Conservation (phyloP, 2,113 vertebrate species). For the Diphyllodes magnificus region DNA sequence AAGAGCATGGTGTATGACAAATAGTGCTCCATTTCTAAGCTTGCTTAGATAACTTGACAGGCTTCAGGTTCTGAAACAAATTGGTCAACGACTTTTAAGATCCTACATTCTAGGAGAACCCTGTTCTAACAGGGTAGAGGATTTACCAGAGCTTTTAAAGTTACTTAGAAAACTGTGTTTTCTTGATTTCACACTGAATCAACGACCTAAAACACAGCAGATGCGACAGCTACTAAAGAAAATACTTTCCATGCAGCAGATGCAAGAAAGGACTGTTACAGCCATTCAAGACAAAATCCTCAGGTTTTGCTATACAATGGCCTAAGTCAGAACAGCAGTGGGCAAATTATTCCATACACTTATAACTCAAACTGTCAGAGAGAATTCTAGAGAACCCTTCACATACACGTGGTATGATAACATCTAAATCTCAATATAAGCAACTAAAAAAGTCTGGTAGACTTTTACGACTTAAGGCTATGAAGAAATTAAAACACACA, state of each 20-base stretch:
- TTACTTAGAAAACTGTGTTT: neutral
- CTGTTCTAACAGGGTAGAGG: neutral
- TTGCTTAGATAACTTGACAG: neutral
- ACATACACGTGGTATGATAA: neutral
- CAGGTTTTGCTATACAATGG: neutral
- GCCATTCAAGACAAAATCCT: neutral
- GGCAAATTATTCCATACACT: neutral
- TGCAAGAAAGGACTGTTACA: neutral
- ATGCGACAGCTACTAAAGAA: neutral
- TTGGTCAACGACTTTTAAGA: neutral
- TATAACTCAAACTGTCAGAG: neutral
- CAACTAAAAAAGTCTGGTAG: neutral
- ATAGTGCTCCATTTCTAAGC: neutral
- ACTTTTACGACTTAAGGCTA: neutral
- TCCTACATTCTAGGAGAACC: neutral
- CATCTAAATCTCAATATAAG: neutral
- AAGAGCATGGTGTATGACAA: neutral
- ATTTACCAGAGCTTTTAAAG: neutral
- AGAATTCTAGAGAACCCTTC: neutral
- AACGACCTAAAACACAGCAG: neutral
- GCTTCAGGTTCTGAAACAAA: neutral
- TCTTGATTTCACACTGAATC: neutral
- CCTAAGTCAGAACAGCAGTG: neutral
- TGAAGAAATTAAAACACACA: neutral
- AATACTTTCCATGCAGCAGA: neutral